Evolutionary conservation across 2,888 invertebrate species (phyloP), one percentile per base, ranked within the genome.

Genomic region (Pollenia griseotomentosa): DNA sequence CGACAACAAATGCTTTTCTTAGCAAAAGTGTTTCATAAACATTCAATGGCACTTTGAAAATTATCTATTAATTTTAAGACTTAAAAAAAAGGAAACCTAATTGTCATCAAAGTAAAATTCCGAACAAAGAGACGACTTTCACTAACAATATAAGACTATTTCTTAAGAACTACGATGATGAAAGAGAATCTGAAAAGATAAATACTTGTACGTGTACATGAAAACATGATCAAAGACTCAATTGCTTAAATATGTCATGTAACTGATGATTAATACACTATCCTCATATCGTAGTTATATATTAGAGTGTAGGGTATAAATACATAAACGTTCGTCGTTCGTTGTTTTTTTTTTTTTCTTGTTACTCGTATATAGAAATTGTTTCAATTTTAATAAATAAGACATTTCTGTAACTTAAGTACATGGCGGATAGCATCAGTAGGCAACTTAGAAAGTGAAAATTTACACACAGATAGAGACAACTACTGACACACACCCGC

Each of bases 381-480:
- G 16, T 42, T 48, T 73, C 42, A 70, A 63, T 85, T 55, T 68
- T 80, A 53, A 71, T 81, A 75, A 85, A 85, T 75, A 75, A 85
- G 51, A 74, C 57, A 80, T 85, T 85, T 75, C 46, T 80, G 61
- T 19, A 51, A 51, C 75, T 70, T 42, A 51, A 51, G 16, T 42
- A 59, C 19, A 80, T 65, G 33, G 46, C 16, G 19, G 65, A 65
- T 46, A 80, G 42, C 44, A 73, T 10, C n/a, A 57, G 57, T 66
- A 48, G 10, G 42, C 75, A 33, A 65, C 16, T 48, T 51, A 19
- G 7, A 4, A 65, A 75, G 19, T 61, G 19, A n/a, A 61, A n/a
- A 44, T 44, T 8, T 40, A 19, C 65, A 65, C 46, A 65, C 44
- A 53, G 33, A 33, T 40, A 0, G 7, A 19, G 11, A n/a, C 3